Percentiles rank a stretch among this genome's conserved stretches.
These are phyloP conservation scores for Lepidochitona cinerea DNA, from an alignment of 2,888 invertebrate genomes.

Conservation along the genomic window DNA sequence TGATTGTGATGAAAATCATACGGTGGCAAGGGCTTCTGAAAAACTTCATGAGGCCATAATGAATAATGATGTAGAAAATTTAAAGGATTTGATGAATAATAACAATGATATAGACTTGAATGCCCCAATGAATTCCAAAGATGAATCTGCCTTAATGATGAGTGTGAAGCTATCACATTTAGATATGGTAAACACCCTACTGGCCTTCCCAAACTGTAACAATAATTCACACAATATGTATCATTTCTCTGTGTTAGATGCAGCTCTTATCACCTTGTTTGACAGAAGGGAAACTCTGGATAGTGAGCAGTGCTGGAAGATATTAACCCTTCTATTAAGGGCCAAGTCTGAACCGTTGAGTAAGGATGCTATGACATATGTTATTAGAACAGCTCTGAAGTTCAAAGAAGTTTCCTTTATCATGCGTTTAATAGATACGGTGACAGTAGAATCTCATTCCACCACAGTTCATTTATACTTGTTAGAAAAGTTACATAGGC, in stretches of 20 bases:
- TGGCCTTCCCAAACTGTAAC: slow-evolving; percentile 37
- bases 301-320: slow-evolving; percentile 49
- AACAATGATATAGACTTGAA: slow-evolving; percentile 36
- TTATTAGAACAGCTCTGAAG: slow-evolving; percentile 55
- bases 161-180: slow-evolving; percentile 48
- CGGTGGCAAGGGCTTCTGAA: neutral
- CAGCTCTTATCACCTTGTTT: slow-evolving; percentile 54
- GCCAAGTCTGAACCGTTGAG: slow-evolving; percentile 50
- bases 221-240: slow-evolving; percentile 33
- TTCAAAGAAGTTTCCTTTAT: slow-evolving; percentile 47
- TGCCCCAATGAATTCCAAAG: slow-evolving; percentile 47
- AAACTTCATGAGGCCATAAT: neutral
- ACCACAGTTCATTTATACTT: slow-evolving; percentile 45
- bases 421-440: slow-evolving; percentile 40
- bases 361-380: slow-evolving; percentile 58
- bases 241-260: slow-evolving; percentile 43
- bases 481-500: slow-evolving; percentile 50
- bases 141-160: slow-evolving; percentile 52
- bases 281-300: slow-evolving; percentile 54
- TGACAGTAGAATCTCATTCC: slow-evolving; percentile 41
- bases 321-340: slow-evolving; percentile 47
- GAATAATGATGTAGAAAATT: neutral
- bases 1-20: neutral
- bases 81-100: neutral
- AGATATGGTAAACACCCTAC: slow-evolving; percentile 46